Conservation (phyloP, 1,140 invertebrate genomes). For the Cataglyphis hispanica region DNA sequence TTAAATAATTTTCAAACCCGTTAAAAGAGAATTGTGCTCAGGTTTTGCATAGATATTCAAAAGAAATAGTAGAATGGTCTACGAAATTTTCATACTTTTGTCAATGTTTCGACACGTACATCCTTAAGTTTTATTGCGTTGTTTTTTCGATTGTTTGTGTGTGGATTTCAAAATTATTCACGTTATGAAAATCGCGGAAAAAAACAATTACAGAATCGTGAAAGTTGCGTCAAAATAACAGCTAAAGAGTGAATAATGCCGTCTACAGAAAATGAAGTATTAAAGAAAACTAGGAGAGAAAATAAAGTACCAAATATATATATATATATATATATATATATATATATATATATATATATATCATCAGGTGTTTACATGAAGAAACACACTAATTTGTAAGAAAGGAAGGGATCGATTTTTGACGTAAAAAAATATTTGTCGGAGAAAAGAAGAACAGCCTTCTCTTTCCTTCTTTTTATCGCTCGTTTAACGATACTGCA, state of each 20-base stretch:
- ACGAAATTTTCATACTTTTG: too few relatives aligned
- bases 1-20: too few relatives aligned
- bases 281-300: neutral
- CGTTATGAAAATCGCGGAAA: neutral
- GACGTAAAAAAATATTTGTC: neutral
- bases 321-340: too few relatives aligned
- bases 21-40: too few relatives aligned
- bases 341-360: conserved; percentile 19
- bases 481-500: neutral
- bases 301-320: conserved; percentile 6
- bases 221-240: conserved; percentile 31
- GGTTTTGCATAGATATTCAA: too few relatives aligned
- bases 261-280: neutral
- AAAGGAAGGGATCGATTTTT: neutral
- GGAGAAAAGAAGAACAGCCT: neutral
- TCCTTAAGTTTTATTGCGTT: too few relatives aligned
- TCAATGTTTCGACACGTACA: too few relatives aligned
- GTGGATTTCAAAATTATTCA: neutral
- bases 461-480: neutral
- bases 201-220: conserved; percentile 21
- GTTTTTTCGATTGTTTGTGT: neutral
- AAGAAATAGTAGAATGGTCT: too few relatives aligned
- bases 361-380: neutral
- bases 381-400: neutral
- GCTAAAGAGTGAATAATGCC: conserved; percentile 14